Conservation (phyloP, 2,797 vertebrate species). For the Vultur gryphus region DNA sequence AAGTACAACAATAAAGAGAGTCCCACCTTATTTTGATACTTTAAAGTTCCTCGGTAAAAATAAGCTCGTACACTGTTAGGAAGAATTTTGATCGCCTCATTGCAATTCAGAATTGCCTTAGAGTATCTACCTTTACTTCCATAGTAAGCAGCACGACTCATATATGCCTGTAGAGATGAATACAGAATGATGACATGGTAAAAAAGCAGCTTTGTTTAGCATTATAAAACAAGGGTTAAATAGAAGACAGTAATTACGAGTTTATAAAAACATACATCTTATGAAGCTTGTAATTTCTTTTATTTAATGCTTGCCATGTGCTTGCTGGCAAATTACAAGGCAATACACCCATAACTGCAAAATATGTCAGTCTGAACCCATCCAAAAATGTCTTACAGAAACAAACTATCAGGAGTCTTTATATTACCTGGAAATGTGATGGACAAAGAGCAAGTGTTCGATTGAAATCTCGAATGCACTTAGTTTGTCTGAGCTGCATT, state of each 20-base stretch:
- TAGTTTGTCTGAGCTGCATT: constrained; percentile 67
- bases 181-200: not conserved
- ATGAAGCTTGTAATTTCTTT: not conserved
- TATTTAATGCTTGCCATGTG: not conserved
- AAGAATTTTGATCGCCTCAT: constrained; percentile 76
- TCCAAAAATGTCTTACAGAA: not conserved
- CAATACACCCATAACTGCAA: not conserved
- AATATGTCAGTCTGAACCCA: not conserved
- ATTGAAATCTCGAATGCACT: constrained; percentile 75
- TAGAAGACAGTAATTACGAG: not conserved
- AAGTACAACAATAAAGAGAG: not conserved
- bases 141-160: constrained; percentile 77
- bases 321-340: not conserved
- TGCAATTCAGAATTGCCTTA: constrained; percentile 82
- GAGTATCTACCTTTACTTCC: constrained; percentile 75
- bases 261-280: not conserved
- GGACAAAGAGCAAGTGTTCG: constrained; percentile 73
- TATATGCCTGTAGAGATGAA: constrained; percentile 73
- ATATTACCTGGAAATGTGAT: constrained; percentile 76
- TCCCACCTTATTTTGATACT: constrained; percentile 75
- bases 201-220: not conserved
- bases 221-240: not conserved
- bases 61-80: constrained; percentile 72
- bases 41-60: constrained; percentile 79
- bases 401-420: not conserved